These are phyloP conservation scores for Amphipoea lucens DNA, from an alignment of 2,888 invertebrate genomes.

Conservation along the genomic window DNA sequence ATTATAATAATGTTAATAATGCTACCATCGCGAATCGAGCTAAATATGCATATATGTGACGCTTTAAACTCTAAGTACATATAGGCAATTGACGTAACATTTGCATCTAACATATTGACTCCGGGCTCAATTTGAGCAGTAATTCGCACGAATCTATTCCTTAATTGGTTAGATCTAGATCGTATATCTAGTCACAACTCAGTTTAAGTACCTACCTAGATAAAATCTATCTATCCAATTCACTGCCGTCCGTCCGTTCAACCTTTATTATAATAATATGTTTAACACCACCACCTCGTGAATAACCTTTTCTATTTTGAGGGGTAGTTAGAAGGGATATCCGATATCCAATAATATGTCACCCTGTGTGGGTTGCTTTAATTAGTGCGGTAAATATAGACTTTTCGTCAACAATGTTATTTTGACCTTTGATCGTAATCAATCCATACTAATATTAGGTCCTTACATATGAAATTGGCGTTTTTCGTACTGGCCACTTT, in stretches of 20 bases:
- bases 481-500: too few species aligned
- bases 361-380: neutral
- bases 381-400: neutral
- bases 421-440: neutral
- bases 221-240: constrained; percentile 27
- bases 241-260: neutral
- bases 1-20: neutral
- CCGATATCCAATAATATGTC: neutral
- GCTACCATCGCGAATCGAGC: neutral
- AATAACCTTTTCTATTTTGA: constrained; percentile 13
- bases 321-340: neutral
- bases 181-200: constrained; percentile 17
- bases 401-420: neutral
- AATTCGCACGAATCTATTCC: constrained; percentile 41
- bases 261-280: constrained; percentile 15
- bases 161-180: constrained; percentile 54
- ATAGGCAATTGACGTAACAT: constrained; percentile 18
- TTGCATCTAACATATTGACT: constrained; percentile 24
- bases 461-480: too few species aligned
- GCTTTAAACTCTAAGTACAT: neutral
- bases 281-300: neutral
- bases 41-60: neutral
- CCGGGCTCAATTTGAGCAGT: constrained; percentile 38
- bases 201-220: constrained; percentile 17
- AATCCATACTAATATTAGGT: neutral